Evolutionary conservation across 2,888 invertebrate species (phyloP).

Genomic region (Drosophila flavopinicola): DNA sequence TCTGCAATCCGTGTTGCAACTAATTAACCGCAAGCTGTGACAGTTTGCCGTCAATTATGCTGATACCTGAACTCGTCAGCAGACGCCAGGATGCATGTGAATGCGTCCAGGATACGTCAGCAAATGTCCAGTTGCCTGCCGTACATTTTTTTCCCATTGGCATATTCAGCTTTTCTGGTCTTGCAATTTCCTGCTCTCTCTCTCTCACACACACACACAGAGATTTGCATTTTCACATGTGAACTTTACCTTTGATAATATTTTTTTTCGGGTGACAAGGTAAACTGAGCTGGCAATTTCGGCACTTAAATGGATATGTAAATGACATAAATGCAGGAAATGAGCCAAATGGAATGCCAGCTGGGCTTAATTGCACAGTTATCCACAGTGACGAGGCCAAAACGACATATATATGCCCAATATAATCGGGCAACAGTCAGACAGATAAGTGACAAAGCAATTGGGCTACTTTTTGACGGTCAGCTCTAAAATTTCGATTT

Average conservation of each 20-base stretch:
- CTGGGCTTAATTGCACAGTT: too few relatives aligned
- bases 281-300: constrained; percentile 28
- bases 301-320: constrained; percentile 19
- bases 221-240: constrained; percentile 25
- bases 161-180: constrained; percentile 12
- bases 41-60: constrained; percentile 69
- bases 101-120: constrained; percentile 17
- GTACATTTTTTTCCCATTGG: neutral
- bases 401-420: too few relatives aligned
- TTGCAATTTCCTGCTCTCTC: constrained; percentile 23
- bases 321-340: constrained; percentile 14
- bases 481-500: too few relatives aligned
- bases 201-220: neutral
- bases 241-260: constrained; percentile 22
- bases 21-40: constrained; percentile 72
- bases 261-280: neutral
- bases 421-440: neutral
- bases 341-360: neutral
- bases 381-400: neutral
- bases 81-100: neutral
- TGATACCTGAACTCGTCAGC: constrained; percentile 38
- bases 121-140: constrained; percentile 12
- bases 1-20: constrained; percentile 37
- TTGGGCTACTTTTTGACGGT: neutral
- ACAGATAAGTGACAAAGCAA: neutral